phyloP scores from a whole-genome alignment of 2,797 vertebrate genomes.

The Pampus argenteus region DNA sequence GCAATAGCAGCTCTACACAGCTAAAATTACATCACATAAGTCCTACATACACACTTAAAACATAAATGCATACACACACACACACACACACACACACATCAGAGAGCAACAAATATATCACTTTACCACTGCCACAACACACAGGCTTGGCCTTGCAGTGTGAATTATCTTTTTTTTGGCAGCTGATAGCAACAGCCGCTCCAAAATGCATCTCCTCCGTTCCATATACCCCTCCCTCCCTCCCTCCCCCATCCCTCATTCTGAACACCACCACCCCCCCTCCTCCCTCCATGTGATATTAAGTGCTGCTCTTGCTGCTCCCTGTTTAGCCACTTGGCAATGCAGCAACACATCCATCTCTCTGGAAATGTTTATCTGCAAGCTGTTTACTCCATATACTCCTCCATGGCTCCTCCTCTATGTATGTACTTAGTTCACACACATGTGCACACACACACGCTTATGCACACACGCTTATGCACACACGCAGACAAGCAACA shows the following conservation, averaged over 20 bases:
- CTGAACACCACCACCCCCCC: not conserved
- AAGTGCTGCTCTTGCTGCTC: conserved; percentile 61
- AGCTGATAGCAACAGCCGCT: conserved; percentile 33
- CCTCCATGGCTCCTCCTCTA: no score
- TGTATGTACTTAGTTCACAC: conserved; percentile 32
- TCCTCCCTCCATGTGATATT: conserved; percentile 41
- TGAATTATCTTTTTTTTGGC: conserved; percentile 61
- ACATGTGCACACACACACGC: not conserved
- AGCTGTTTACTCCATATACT: conserved; percentile 56
- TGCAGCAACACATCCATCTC: conserved; percentile 62
- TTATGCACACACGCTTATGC: not conserved
- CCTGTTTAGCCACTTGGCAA: conserved; percentile 71
- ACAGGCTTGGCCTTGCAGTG: conserved; percentile 49
- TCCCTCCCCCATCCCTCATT: not conserved
- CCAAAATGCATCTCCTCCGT: conserved; percentile 44
- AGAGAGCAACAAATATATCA: conserved; percentile 37
- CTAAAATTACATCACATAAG: conserved; percentile 22
- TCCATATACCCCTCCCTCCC: conserved; percentile 34
- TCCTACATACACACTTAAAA: conserved; percentile 27
- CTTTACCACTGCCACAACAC: conserved; percentile 25
- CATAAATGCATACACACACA: conserved; percentile 10
- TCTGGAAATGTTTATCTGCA: conserved; percentile 72
- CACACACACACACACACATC: conserved; percentile 21
- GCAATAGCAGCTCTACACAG: not conserved
- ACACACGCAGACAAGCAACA: not conserved